phyloP scores from a whole-genome alignment of 2,888 invertebrate genomes.

The Cecidostiba fungosa region DNA sequence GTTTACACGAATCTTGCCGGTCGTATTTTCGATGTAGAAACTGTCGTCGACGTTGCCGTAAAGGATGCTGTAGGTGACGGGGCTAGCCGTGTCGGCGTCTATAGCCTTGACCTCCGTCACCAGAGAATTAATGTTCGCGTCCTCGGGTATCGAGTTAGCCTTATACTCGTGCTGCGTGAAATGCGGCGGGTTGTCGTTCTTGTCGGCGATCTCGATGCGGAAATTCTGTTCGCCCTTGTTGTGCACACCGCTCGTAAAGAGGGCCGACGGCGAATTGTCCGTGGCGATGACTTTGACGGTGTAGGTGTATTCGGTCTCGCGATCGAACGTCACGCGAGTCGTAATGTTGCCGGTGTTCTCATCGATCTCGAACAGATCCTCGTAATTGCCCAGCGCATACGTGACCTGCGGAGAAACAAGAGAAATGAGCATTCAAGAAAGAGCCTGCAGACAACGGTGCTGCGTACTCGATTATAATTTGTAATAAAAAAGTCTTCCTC shows the following conservation, averaged over 20 bases:
- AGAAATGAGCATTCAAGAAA: not conserved
- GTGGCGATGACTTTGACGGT: constrained; percentile 94
- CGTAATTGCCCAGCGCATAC: constrained; percentile 87
- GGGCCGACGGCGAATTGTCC: constrained; percentile 93
- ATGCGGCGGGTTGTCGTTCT: constrained; percentile 96
- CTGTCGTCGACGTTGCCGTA: constrained; percentile 93
- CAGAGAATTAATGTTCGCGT: constrained; percentile 90
- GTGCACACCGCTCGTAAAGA: constrained; percentile 84
- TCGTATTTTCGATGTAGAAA: constrained; percentile 91
- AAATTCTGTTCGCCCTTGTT: constrained; percentile 91
- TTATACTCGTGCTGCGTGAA: constrained; percentile 90
- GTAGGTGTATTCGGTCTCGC: constrained; percentile 92
- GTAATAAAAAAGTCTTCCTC: too few relatives aligned
- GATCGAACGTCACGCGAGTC: constrained; percentile 90
- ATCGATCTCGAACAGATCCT: constrained; percentile 91
- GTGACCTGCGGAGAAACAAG: constrained; percentile 81
- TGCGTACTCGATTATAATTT: too few relatives aligned
- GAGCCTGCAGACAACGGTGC: too few relatives aligned
- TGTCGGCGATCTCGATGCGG: constrained; percentile 95
- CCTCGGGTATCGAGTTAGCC: constrained; percentile 89
- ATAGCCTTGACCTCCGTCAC: constrained; percentile 94
- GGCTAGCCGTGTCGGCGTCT: constrained; percentile 93
- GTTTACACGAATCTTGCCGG: constrained; percentile 92
- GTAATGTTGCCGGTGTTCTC: constrained; percentile 93
- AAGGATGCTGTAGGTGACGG: constrained; percentile 92